Base-by-base conservation (phyloP, 1,140 invertebrate genomes). In the Elymnias hypermnestra region DNA sequence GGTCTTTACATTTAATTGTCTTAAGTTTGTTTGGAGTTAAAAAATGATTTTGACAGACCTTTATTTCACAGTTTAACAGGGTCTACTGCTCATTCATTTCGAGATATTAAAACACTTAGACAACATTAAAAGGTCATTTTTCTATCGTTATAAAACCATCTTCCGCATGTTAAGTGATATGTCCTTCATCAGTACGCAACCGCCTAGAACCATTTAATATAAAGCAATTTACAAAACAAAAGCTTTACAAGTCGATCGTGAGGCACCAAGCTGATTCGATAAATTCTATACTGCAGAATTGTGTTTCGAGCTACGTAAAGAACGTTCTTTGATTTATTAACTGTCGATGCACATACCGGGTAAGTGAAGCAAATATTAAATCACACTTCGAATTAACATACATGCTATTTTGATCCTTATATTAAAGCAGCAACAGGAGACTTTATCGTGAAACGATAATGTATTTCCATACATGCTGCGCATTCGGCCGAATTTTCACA, bases 181-280 rank as follows among this genome's bases (percentile, higher is more conserved):
- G 25, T 38, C 33, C 33, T 43, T 43, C 25, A 46, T 58, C 53
- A 37, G 25, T 56, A 69, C n/a, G n/a, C n/a, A 70, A 55, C 50
- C 61, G 63, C 58, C 60, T 48, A 57, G 55, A 67, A 68, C 57
- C 58, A 66, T 64, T 70, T 63, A 54, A 60, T 46, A 54, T 55
- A 44, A 65, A 57, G 56, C 49, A 52, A 45, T 43, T 62, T 63
- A 63, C 63, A 48, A 65, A 72, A 78, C 74, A 78, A 81, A 81
- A 69, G 72, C 38, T 62, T 44, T 49, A 62, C 41, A 45, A 56
- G 57, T 33, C 33, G 60, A 53, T 77, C 79, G 79, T 82, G 79
- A 83, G 79, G 79, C 65, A 78, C 65, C 79, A 81, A 83, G 77
- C 79, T 76, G 79, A 51, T 72, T 79, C 68, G 66, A 77, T 79